Conservation (phyloP, 2,113 vertebrate genomes). For the Recurvirostra avosetta region DNA sequence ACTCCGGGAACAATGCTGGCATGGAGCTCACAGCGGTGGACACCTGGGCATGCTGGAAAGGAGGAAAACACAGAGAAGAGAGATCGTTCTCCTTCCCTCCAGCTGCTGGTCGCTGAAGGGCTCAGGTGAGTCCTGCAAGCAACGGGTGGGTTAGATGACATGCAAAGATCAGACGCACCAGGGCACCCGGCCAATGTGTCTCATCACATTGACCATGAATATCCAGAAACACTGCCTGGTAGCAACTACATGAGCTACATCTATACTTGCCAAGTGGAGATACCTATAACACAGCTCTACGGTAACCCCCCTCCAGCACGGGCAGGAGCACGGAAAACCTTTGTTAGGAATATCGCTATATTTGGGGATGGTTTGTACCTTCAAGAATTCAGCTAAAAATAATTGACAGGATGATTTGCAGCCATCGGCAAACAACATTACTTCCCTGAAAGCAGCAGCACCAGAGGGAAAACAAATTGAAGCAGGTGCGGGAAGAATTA, state of each 20-base stretch:
- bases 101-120: neutral
- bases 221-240: neutral
- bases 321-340: neutral
- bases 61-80: neutral
- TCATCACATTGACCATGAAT: neutral
- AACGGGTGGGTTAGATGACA: neutral
- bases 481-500: slow-evolving; percentile 35
- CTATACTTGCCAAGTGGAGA: neutral
- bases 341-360: neutral
- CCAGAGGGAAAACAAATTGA: slow-evolving; percentile 46
- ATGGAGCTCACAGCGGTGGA: fast-evolving
- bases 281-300: neutral
- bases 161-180: neutral
- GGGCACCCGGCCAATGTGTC: neutral
- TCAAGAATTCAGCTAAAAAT: neutral
- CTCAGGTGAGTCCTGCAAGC: neutral
- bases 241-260: neutral
- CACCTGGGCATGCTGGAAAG: neutral
- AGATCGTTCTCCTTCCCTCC: neutral
- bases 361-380: neutral
- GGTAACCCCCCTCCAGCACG: fast-evolving
- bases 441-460: slow-evolving; percentile 32
- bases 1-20: neutral
- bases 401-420: slow-evolving; percentile 17
- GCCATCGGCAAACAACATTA: neutral